A percentile compares a stretch with the other conserved stretches of the same genome.
These are phyloP conservation scores for Lindbergichthys nudifrons DNA, from an alignment of 2,797 vertebrate genomes.

Conservation along the genomic window DNA sequence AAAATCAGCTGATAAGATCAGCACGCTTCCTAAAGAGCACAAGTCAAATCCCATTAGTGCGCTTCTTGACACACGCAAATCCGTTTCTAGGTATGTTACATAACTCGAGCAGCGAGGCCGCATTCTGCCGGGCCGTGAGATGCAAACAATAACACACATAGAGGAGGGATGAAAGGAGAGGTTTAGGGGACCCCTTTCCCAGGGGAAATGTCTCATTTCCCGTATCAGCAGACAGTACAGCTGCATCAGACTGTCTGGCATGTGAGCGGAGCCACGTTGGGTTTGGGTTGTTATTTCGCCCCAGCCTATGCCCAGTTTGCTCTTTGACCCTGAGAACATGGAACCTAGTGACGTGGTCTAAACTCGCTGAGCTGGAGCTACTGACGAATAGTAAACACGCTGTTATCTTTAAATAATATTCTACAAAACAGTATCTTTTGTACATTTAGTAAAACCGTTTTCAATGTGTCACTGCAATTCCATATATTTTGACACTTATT, in stretches of 20 bases:
- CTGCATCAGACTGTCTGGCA: slow-evolving; percentile 52
- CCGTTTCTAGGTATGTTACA: slow-evolving; percentile 54
- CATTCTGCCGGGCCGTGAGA: slow-evolving; percentile 31
- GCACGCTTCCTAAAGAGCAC: slow-evolving; percentile 27
- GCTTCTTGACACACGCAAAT: slow-evolving; percentile 1
- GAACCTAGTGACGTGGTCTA: background rate
- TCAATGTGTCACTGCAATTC: background rate
- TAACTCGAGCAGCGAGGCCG: slow-evolving; percentile 20
- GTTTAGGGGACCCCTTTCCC: slow-evolving; percentile 27
- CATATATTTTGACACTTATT: background rate
- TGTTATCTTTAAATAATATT: background rate
- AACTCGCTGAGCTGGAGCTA: background rate
- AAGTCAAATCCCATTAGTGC: slow-evolving; percentile 46
- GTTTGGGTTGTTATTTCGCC: slow-evolving; percentile 41
- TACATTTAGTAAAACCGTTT: background rate
- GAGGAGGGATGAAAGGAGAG: slow-evolving; percentile 43
- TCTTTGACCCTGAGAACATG: slow-evolving; percentile 39
- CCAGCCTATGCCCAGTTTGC: slow-evolving; percentile 1
- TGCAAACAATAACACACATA: slow-evolving; percentile 48
- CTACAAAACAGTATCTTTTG: background rate
- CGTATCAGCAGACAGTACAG: slow-evolving; percentile 39
- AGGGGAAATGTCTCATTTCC: slow-evolving; percentile 52
- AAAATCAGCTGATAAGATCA: slow-evolving; percentile 45
- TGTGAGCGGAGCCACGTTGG: slow-evolving; percentile 4
- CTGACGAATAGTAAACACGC: slow-evolving; percentile 2